Evolutionary conservation across 2,113 vertebrate genomes (phyloP), one percentile per base, ranked within the genome.

Genomic region (Hymenochirus boettgeri): DNA sequence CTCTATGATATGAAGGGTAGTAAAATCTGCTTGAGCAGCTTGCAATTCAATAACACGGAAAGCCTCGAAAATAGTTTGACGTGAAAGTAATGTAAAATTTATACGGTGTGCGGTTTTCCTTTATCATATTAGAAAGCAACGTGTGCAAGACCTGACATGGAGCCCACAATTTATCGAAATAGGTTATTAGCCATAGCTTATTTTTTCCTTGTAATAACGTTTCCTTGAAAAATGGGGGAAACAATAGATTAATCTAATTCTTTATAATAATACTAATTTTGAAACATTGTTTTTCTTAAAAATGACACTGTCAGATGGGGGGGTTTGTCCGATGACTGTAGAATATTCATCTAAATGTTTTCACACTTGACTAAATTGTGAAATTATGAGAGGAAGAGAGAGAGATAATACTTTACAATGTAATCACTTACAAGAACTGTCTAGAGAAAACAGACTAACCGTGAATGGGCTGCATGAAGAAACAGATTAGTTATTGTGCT

Each of bases 371-470:
- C 15, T 57, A 33, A 12, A 21, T 57, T 19, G 31, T 22, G 18
- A 31, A 57, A 57, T 57, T 33, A 57, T 57, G 54, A 57, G 39
- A 1, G 33, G 33, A n/a, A n/a, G n/a, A 31, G 39, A 42, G 29
- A 21, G 31, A 15, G 17, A 33, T 35, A 57, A 21, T 57, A 37
- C 54, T 33, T 33, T 35, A 57, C 54, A n/a, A 31, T 11, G 29
- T 57, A 37, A 57, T 57, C 54, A 35, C 29, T 27, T 57, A 21
- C 31, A 11, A 35, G 19, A 57, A 35, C 54, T 19, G 15, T 29
- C 19, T 18, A 21, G 18, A 35, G 31, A 22, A 57, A 35, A 42
- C 7, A 57, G 23, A 35, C n/a, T 37, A 13, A 31, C 31, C 8
- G 7, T 37, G 19, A 19, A 57, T 35, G 18, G 3, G 19, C 37